Percentiles rank a stretch among this genome's conserved stretches.
Evolutionary conservation across 2,797 vertebrate species (phyloP).

Genomic region (Philypnodon macrostomus): DNA sequence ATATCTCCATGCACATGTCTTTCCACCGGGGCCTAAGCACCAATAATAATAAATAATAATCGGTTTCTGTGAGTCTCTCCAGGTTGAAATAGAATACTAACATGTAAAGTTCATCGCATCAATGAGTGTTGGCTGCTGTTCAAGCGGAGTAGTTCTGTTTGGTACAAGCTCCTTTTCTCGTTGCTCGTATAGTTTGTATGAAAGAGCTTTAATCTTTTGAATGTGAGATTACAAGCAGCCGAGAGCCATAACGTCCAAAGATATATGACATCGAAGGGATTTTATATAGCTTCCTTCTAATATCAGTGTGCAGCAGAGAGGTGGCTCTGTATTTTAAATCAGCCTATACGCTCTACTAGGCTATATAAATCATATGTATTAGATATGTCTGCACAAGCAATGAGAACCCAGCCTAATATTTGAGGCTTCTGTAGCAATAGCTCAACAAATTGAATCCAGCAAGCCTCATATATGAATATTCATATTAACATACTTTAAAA

Average conservation of each 20-base stretch:
- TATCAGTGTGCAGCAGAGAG: conserved; percentile 27
- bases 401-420: conserved; percentile 60
- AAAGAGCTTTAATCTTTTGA: conserved; percentile 12
- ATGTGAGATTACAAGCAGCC: conserved; percentile 8
- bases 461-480: conserved; percentile 69
- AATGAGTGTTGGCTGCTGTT: too few relatives aligned
- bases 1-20: too few relatives aligned
- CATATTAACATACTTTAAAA: conserved; percentile 57
- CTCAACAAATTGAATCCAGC: conserved; percentile 54
- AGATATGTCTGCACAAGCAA: conserved; percentile 45
- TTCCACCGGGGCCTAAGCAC: too few relatives aligned
- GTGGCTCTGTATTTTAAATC: conserved; percentile 47
- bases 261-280: conserved; percentile 19
- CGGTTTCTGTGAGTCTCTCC: too few relatives aligned
- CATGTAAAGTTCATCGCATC: too few relatives aligned
- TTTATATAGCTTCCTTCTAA: conserved; percentile 26
- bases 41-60: too few relatives aligned
- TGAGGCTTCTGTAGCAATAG: conserved; percentile 38
- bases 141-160: conserved; percentile 28
- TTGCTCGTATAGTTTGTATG: conserved; percentile 11
- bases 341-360: conserved; percentile 11
- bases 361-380: conserved; percentile 50
- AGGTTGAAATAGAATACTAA: too few relatives aligned
- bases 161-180: conserved; percentile 9
- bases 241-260: conserved; percentile 17